Percentiles rank a stretch among this genome's conserved stretches.
phyloP scores from a whole-genome alignment of 2,888 invertebrate genomes.

The Leucophenga montana region DNA sequence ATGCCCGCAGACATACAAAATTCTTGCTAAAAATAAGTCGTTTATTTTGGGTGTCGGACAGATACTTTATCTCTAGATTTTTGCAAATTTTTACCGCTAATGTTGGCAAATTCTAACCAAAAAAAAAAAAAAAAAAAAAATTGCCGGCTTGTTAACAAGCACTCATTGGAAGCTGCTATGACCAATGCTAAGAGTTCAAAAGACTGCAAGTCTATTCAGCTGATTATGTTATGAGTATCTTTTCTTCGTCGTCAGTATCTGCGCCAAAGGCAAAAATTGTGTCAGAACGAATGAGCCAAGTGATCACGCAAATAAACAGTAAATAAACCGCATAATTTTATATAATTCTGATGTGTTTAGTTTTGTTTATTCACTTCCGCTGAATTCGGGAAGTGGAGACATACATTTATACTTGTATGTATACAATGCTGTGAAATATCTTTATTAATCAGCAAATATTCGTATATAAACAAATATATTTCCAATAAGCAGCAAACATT shows the following conservation, averaged over 20 bases:
- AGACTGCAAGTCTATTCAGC: too few relatives aligned
- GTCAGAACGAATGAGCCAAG: neutral
- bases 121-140: neutral
- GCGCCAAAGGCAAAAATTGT: conserved; percentile 15
- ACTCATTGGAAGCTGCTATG: too few relatives aligned
- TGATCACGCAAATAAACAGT: neutral
- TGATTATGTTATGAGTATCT: too few relatives aligned
- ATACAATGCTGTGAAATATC: too few relatives aligned
- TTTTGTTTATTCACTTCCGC: neutral
- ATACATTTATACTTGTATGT: too few relatives aligned
- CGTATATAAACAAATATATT: too few relatives aligned
- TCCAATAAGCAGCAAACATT: neutral
- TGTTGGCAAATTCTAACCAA: neutral
- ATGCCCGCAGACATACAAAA: neutral
- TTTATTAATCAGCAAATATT: too few relatives aligned
- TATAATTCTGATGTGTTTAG: neutral
- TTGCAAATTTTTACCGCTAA: conserved; percentile 11
- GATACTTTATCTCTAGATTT: neutral
- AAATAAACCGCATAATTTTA: neutral
- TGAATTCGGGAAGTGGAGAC: too few relatives aligned
- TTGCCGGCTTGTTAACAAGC: conserved; percentile 3
- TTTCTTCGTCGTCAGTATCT: too few relatives aligned
- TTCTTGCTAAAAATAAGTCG: conserved; percentile 2
- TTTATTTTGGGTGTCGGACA: conserved; percentile 9
- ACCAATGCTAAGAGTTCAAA: too few relatives aligned